Percentiles rank a stretch among this genome's conserved stretches.
phyloP scores from a whole-genome alignment of 2,888 invertebrate species.

The Pseudoips prasinana region DNA sequence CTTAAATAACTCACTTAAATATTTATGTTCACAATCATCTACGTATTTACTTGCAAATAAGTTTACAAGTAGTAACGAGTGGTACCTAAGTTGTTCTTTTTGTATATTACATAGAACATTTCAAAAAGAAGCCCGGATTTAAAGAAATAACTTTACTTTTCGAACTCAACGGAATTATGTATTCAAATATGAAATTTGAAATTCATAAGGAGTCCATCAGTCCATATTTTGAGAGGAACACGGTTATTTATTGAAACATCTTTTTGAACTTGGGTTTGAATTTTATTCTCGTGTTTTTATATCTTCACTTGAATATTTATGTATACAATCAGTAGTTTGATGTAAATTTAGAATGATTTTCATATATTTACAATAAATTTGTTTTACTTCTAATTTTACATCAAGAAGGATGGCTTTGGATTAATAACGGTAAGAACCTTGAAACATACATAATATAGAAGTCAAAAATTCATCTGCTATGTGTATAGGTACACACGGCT shows the following conservation, averaged over 20 bases:
- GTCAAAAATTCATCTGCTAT: no score
- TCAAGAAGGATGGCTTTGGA: no score
- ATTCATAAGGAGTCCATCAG: slow-evolving; percentile 48
- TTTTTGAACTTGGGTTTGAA: slow-evolving; percentile 13
- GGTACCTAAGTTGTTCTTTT: slow-evolving; percentile 28
- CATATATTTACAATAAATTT: no score
- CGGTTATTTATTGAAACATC: slow-evolving; percentile 43
- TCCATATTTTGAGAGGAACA: slow-evolving; percentile 38
- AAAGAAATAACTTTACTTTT: slow-evolving; percentile 47
- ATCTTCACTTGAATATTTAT: no score
- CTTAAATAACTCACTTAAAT: no score
- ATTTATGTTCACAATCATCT: no score
- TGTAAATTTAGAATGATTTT: no score
- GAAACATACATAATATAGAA: no score
- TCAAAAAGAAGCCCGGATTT: slow-evolving; percentile 38
- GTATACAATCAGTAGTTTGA: no score
- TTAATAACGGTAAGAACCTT: no score
- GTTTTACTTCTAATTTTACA: no score
- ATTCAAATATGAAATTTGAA: slow-evolving; percentile 57
- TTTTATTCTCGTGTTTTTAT: slow-evolving; percentile 14
- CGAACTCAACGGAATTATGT: slow-evolving; percentile 49
- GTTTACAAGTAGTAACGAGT: slow-evolving; percentile 22
- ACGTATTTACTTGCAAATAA: slow-evolving; percentile 24
- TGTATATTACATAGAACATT: slow-evolving; percentile 40
- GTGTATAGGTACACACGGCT: no score